Evolutionary conservation across 1,140 invertebrate genomes (phyloP).

Genomic region (Telenomus remus): DNA sequence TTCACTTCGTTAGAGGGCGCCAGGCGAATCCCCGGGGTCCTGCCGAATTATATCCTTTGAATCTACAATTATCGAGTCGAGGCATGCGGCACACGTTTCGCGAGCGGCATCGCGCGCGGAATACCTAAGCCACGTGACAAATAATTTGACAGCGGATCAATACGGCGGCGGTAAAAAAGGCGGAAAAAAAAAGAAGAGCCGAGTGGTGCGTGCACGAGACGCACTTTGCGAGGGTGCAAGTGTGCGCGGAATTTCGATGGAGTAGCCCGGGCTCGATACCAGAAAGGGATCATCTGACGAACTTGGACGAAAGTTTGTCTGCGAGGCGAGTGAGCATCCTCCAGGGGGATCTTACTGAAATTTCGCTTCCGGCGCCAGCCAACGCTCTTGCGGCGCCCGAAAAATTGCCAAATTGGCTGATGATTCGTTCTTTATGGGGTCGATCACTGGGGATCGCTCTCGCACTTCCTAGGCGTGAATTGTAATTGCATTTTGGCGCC

Average conservation of each 20-base stretch:
- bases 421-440: constrained; percentile 7
- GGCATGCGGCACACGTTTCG: constrained; percentile 72
- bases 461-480: not conserved
- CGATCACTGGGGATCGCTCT: not conserved
- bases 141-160: constrained; percentile 39
- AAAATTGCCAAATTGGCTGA: constrained; percentile 19
- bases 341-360: constrained; percentile 8
- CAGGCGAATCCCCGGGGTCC: constrained; percentile 45
- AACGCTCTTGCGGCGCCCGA: constrained; percentile 7
- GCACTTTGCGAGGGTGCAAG: constrained; percentile 23
- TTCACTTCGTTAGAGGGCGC: constrained; percentile 70
- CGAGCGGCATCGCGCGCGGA: constrained; percentile 71
- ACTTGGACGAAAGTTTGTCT: constrained; percentile 38
- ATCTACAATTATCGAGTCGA: constrained; percentile 73
- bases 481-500: no score
- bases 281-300: constrained; percentile 40
- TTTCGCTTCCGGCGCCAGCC: constrained; percentile 12
- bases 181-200: constrained; percentile 20
- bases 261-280: constrained; percentile 9
- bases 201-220: constrained; percentile 15
- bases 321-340: not conserved
- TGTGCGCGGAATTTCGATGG: constrained; percentile 47
- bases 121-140: constrained; percentile 70
- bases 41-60: constrained; percentile 75
- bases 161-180: constrained; percentile 23